Percentiles rank a stretch among this genome's conserved stretches.
Conservation (phyloP, 2,113 vertebrate genomes). For the Ibidorhyncha struthersii region DNA sequence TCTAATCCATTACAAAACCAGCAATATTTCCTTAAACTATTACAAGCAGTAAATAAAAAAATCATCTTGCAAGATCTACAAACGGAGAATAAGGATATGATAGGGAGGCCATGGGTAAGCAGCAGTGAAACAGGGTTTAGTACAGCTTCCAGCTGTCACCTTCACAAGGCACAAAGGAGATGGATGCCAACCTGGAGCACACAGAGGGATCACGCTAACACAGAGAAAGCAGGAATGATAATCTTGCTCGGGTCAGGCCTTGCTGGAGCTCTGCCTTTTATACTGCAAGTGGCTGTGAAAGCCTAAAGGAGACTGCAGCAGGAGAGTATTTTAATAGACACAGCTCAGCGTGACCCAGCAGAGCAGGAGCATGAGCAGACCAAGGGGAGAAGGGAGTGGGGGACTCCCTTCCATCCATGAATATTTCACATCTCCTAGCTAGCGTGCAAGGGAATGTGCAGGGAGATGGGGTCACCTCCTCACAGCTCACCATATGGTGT, state of each 20-base stretch:
- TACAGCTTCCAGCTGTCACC: not conserved
- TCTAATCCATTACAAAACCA: not conserved
- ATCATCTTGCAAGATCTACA: not conserved
- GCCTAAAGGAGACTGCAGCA: not conserved
- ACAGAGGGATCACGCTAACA: not conserved
- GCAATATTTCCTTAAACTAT: not conserved
- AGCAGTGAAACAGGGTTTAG: not conserved
- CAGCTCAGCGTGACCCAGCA: not conserved
- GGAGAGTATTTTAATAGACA: not conserved
- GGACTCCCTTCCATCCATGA: not conserved
- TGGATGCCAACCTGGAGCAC: not conserved
- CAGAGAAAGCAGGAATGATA: not conserved
- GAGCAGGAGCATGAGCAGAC: not conserved
- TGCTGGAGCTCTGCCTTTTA: not conserved
- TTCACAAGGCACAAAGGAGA: not conserved
- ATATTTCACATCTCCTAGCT: not conserved
- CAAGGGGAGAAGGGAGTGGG: not conserved
- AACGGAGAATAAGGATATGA: not conserved
- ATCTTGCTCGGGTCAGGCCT: not conserved
- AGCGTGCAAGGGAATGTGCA: not conserved
- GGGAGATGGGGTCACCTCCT: not conserved
- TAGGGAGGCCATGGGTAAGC: not conserved
- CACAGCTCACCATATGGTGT: not conserved
- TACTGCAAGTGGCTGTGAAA: not conserved
- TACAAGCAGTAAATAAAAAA: not conserved